Conservation (phyloP, 2,113 vertebrate genomes). For the Coptodon bakossiorum region DNA sequence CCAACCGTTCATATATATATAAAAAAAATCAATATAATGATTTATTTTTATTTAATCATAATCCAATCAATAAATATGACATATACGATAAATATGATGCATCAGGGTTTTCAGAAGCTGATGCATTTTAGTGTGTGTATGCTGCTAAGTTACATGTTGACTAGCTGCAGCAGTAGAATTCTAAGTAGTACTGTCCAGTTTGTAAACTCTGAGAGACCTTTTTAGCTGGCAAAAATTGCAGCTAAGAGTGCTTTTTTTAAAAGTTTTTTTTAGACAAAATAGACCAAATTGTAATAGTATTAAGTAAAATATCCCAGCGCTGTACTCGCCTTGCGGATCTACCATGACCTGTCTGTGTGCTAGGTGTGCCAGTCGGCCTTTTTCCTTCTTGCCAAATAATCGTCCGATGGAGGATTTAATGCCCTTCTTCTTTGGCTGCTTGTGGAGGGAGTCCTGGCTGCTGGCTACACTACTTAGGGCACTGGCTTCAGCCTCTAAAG, state of each 20-base stretch:
- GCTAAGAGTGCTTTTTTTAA: not conserved
- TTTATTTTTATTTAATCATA: too few species aligned
- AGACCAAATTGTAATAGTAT: not conserved
- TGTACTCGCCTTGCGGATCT: constrained; percentile 54
- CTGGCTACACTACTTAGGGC: constrained; percentile 88
- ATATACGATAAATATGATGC: too few species aligned
- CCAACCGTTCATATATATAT: too few species aligned
- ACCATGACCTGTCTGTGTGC: constrained; percentile 82
- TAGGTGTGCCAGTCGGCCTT: constrained; percentile 86
- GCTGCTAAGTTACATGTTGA: not conserved
- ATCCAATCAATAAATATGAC: too few species aligned
- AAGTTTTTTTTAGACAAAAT: not conserved
- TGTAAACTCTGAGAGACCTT: not conserved
- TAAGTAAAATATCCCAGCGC: not conserved
- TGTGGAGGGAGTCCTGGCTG: constrained; percentile 97
- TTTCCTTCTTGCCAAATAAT: constrained; percentile 98
- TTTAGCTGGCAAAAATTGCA: not conserved
- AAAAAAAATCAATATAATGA: too few species aligned
- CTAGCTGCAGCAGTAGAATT: not conserved
- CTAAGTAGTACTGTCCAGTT: not conserved
- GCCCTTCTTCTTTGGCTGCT: constrained; percentile 98
- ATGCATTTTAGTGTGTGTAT: not conserved
- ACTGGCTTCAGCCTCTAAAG: constrained; percentile 87
- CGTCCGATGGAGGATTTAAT: constrained; percentile 99
- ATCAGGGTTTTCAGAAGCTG: too few species aligned